A percentile compares a stretch with the other conserved stretches of the same genome.
These are phyloP conservation scores for Ambastaia sidthimunki DNA, from an alignment of 2,797 vertebrate genomes.

Conservation along the genomic window DNA sequence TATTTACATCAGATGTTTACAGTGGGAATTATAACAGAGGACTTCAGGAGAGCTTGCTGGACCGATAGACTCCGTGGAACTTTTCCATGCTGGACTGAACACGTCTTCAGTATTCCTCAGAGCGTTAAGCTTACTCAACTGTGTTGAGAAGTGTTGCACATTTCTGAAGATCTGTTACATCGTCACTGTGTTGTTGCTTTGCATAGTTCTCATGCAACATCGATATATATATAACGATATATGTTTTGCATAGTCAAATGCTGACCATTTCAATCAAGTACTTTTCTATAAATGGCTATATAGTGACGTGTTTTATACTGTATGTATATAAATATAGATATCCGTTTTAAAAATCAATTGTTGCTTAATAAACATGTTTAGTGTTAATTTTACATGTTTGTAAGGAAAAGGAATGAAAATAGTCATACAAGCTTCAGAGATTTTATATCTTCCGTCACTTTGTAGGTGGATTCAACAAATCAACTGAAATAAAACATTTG, in stretches of 20 bases:
- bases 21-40: conserved; percentile 11
- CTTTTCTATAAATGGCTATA: conserved; percentile 25
- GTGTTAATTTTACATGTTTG: no score
- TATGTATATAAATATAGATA: conserved; percentile 21
- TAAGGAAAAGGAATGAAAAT: no score
- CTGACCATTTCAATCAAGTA: conserved; percentile 6
- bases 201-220: conserved; percentile 13
- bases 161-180: conserved; percentile 22
- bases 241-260: conserved; percentile 24
- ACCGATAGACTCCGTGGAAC: conserved; percentile 19
- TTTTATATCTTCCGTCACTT: no score
- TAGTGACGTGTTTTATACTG: conserved; percentile 1
- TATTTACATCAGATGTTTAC: conserved; percentile 44
- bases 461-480: no score
- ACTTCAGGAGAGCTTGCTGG: background rate
- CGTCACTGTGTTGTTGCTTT: conserved; percentile 16
- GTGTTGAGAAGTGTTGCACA: conserved; percentile 29
- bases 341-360: background rate
- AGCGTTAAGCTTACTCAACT: conserved; percentile 31
- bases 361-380: no score
- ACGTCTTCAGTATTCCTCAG: conserved; percentile 40
- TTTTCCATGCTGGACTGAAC: background rate
- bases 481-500: background rate
- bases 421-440: no score
- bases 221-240: background rate